phyloP scores from a whole-genome alignment of 2,113 vertebrate genomes.

The Tragelaphus scriptus region DNA sequence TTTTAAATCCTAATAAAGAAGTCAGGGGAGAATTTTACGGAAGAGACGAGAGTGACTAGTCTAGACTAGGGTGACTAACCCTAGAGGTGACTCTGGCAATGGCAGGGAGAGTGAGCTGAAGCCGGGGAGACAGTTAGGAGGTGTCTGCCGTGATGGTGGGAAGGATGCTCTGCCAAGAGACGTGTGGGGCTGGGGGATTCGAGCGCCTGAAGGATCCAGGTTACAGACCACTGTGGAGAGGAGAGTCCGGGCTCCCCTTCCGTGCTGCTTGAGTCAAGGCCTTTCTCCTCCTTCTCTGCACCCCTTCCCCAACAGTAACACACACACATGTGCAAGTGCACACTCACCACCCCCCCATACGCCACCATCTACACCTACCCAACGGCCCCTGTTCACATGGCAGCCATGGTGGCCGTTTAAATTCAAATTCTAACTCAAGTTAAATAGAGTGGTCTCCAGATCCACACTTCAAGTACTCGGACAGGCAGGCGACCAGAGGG shows the following conservation, averaged over 20 bases:
- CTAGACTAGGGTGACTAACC: neutral
- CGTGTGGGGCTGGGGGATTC: accelerated
- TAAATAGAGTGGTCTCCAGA: neutral
- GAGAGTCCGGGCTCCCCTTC: neutral
- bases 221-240: neutral
- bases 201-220: accelerated
- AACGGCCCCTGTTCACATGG: neutral
- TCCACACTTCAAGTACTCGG: neutral
- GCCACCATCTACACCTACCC: neutral
- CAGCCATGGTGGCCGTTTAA: neutral
- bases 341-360: neutral
- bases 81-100: neutral
- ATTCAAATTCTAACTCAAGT: neutral
- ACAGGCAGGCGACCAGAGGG: neutral
- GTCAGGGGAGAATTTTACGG: neutral
- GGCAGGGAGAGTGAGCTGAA: accelerated
- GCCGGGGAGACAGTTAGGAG: neutral
- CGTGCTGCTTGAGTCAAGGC: neutral
- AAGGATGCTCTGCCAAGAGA: neutral
- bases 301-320: neutral
- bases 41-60: no score
- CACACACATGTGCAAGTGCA: neutral
- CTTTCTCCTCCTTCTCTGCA: neutral
- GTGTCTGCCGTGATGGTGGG: accelerated
- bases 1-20: neutral